A percentile compares a stretch with the other conserved stretches of the same genome.
Conservation (phyloP, 2,888 invertebrate species). For the Drosophila melanosoma region DNA sequence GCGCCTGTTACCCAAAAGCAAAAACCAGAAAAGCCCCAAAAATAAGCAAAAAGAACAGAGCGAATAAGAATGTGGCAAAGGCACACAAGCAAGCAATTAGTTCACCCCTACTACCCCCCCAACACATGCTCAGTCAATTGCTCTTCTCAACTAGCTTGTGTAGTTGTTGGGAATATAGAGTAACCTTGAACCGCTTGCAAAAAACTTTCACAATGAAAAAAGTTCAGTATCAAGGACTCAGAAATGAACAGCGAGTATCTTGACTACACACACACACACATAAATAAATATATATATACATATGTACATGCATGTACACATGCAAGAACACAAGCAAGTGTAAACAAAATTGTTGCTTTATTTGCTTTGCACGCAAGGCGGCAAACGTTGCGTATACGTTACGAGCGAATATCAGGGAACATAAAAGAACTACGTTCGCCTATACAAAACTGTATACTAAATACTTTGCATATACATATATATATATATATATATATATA, state of each 20-base stretch:
- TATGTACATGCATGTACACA: not conserved
- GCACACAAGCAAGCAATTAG: slow-evolving; percentile 49
- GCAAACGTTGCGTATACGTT: slow-evolving; percentile 75
- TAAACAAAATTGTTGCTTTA: slow-evolving; percentile 50
- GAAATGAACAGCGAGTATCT: slow-evolving; percentile 63
- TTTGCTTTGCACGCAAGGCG: slow-evolving; percentile 52
- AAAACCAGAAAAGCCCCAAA: slow-evolving; percentile 12
- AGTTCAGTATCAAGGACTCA: slow-evolving; percentile 79
- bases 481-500: not conserved
- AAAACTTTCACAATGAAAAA: slow-evolving; percentile 80
- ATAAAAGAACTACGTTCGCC: slow-evolving; percentile 39
- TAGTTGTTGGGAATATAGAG: slow-evolving; percentile 30
- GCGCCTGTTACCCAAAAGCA: slow-evolving; percentile 63
- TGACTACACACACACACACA: slow-evolving; percentile 9
- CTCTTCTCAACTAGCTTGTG: not conserved
- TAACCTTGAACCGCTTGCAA: slow-evolving; percentile 76
- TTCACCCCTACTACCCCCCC: not conserved
- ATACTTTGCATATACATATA: not conserved
- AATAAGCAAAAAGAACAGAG: slow-evolving; percentile 16
- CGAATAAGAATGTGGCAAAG: slow-evolving; percentile 29
- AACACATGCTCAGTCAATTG: not conserved
- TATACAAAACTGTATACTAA: not conserved
- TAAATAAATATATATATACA: not conserved
- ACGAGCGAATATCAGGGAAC: slow-evolving; percentile 37
- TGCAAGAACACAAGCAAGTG: slow-evolving; percentile 20